Conservation (phyloP, 2,888 invertebrate genomes). For the Barypeithes pellucidus region DNA sequence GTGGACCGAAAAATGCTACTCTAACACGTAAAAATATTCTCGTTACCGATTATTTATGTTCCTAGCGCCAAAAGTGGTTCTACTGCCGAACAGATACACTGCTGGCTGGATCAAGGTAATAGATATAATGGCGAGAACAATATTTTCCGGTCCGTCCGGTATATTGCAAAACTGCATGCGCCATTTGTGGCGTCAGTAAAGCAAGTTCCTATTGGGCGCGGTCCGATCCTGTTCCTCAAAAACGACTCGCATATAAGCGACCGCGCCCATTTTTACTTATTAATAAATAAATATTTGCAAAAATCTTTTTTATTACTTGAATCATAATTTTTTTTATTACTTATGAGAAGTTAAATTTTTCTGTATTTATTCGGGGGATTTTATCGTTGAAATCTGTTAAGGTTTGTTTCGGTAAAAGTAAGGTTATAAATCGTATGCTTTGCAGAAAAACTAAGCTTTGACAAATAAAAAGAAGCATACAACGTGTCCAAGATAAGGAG, state of each 20-base stretch:
- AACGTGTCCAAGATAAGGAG: no score
- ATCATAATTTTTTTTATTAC: conserved; percentile 70
- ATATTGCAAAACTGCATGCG: conserved; percentile 66
- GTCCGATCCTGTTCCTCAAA: conserved; percentile 68
- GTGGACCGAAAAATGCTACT: conserved; percentile 23
- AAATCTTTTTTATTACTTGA: conserved; percentile 67
- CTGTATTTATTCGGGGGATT: conserved; percentile 36
- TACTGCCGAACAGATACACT: conserved; percentile 5
- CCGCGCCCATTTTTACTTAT: conserved; percentile 70
- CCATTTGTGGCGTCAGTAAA: conserved; percentile 70
- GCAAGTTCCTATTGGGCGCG: conserved; percentile 71
- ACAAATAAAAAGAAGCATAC: no score
- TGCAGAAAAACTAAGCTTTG: no score
- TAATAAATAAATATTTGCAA: conserved; percentile 69
- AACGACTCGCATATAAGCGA: conserved; percentile 64
- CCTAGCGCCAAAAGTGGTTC: not conserved
- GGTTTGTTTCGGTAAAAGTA: not conserved
- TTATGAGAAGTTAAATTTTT: conserved; percentile 71
- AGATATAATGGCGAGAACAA: not conserved
- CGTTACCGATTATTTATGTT: no score
- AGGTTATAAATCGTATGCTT: not conserved
- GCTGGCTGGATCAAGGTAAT: not conserved
- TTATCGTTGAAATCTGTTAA: not conserved
- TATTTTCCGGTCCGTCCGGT: conserved; percentile 28
- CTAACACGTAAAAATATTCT: not conserved